Conservation (phyloP, 2,888 invertebrate species). For the Troides oblongomaculatus region DNA sequence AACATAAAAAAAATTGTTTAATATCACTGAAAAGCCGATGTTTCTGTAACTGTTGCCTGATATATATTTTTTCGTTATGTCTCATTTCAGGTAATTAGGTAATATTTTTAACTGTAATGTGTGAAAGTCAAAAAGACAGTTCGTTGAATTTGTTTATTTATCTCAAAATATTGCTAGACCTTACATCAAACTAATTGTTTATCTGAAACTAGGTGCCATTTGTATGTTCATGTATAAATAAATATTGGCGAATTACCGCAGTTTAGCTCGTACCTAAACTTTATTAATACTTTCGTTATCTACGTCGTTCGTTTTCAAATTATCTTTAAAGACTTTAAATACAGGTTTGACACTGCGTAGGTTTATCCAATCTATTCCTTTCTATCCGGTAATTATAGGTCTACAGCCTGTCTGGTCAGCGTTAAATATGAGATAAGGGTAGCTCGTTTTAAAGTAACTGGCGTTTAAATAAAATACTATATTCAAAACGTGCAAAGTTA, state of each 20-base stretch:
- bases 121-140: too few species aligned
- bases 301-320: not conserved
- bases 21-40: not conserved
- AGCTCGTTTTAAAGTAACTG: constrained; percentile 8
- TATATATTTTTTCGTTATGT: too few species aligned
- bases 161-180: too few species aligned
- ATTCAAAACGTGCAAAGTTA: constrained; percentile 4
- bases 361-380: constrained; percentile 23
- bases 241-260: not conserved
- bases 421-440: constrained; percentile 14
- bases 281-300: not conserved
- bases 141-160: too few species aligned
- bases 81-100: too few species aligned
- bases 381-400: constrained; percentile 22
- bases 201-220: not conserved
- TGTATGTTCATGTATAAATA: not conserved
- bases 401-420: constrained; percentile 9
- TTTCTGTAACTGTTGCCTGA: too few species aligned
- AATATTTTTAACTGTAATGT: too few species aligned
- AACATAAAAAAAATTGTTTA: not conserved
- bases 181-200: not conserved
- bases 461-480: not conserved
- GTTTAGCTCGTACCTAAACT: not conserved
- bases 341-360: constrained; percentile 18
- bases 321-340: constrained; percentile 12